Conservation (phyloP, 1,140 invertebrate genomes). For the Arion vulgaris region DNA sequence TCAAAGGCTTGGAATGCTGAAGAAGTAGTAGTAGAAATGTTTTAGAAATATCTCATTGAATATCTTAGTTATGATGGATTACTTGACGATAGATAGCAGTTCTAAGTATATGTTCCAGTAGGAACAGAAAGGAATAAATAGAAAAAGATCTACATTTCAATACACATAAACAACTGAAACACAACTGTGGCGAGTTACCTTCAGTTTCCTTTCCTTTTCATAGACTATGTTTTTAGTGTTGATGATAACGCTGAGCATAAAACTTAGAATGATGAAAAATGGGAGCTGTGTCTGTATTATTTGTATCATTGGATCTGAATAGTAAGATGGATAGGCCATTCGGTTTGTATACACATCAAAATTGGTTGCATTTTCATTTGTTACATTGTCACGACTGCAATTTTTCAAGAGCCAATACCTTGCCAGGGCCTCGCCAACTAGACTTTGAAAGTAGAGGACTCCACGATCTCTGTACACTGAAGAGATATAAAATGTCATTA, state of each 20-base stretch:
- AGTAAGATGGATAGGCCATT: slow-evolving; percentile 51
- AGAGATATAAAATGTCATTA: background rate
- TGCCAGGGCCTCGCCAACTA: slow-evolving; percentile 77
- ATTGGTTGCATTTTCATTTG: background rate
- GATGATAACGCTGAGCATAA: slow-evolving; percentile 73
- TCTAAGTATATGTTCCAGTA: no score
- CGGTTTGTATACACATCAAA: slow-evolving; percentile 36
- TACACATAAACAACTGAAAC: no score
- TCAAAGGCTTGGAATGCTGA: no score
- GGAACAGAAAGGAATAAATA: no score
- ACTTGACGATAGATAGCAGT: no score
- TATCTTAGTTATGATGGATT: no score
- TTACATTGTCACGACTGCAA: background rate
- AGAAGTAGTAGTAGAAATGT: no score
- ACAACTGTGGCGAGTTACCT: no score
- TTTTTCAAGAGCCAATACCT: slow-evolving; percentile 49
- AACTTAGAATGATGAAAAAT: slow-evolving; percentile 77
- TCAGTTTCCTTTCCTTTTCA: slow-evolving; percentile 70
- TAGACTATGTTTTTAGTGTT: slow-evolving; percentile 65
- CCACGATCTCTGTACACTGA: slow-evolving; percentile 60
- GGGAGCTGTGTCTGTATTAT: slow-evolving; percentile 75
- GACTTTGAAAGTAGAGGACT: slow-evolving; percentile 80
- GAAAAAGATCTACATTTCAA: no score
- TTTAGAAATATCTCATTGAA: no score
- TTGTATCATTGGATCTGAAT: slow-evolving; percentile 46